A percentile compares a stretch with the other conserved stretches of the same genome.
Evolutionary conservation across 2,888 invertebrate species (phyloP).

Genomic region (Trichacis sp.): DNA sequence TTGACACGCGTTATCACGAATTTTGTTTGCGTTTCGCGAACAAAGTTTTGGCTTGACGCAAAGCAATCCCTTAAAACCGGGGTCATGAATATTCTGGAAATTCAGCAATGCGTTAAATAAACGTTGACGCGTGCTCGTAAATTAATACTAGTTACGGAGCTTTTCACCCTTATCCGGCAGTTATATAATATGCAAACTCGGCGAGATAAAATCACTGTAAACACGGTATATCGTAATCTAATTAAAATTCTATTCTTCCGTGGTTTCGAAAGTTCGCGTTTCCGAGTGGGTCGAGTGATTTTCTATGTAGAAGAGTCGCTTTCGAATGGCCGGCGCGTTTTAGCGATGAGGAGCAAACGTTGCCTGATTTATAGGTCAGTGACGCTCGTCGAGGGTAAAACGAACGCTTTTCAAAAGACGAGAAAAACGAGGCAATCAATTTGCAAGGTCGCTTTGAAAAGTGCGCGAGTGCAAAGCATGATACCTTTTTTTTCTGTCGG

Average conservation of each 20-base stretch:
- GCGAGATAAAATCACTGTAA: conserved; percentile 41
- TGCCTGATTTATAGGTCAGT: conserved; percentile 54
- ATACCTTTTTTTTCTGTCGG: no score
- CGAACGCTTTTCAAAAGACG: conserved; percentile 12
- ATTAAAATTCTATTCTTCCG: conserved; percentile 42
- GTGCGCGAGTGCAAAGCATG: conserved; percentile 39
- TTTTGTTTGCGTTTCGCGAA: conserved; percentile 33
- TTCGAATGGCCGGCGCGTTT: background rate
- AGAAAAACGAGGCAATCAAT: conserved; percentile 49
- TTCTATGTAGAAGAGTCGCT: background rate
- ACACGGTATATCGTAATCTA: conserved; percentile 42
- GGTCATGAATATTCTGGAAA: conserved; percentile 52
- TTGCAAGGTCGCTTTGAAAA: conserved; percentile 47
- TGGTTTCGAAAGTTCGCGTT: conserved; percentile 16
- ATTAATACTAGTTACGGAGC: conserved; percentile 46
- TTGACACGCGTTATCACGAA: conserved; percentile 25
- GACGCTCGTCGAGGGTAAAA: conserved; percentile 11
- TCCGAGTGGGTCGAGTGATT: background rate
- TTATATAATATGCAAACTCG: conserved; percentile 44
- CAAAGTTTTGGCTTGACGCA: conserved; percentile 38
- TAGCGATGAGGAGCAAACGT: conserved; percentile 45
- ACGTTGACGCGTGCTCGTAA: conserved; percentile 50
- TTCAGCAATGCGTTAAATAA: conserved; percentile 47
- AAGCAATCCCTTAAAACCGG: conserved; percentile 36
- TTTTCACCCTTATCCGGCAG: conserved; percentile 36